Evolutionary conservation across 2,888 invertebrate species (phyloP), one percentile per base, ranked within the genome.

Genomic region (Melangyna quadrimaculata): DNA sequence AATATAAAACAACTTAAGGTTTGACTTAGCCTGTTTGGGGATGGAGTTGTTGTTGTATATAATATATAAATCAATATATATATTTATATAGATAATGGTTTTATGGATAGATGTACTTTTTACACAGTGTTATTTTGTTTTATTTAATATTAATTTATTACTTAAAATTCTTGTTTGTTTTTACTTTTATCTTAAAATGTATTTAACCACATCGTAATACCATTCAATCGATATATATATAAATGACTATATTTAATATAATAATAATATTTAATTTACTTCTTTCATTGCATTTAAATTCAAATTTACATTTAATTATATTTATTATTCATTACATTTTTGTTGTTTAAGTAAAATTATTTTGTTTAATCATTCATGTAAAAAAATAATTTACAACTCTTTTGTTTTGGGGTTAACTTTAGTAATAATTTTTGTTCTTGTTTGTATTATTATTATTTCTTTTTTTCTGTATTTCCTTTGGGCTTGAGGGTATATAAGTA

Each of bases 11-110:
- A 83, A 78, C 74, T 78, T 78, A 83, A 78, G 73, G 57, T 83
- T 80, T 86, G 86, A 86, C 86, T 86, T 86, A 86, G 86, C 86
- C 86, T 80, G 86, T 86, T 86, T 57, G 86, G 86, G 86, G 86
- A 86, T 86, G 86, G 86, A 86, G 81, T 86, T 80, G 84, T 84
- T 74, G 70, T 80, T 77, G 80, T 75, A 27, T 71, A 61, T 45
- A 35, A 65, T 67, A 37, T 78, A 70, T 48, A 69, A 61, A 35
- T 45, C 12, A 72, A 59, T 61, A 57, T 65, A 35, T 51, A 69
- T 57, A 53, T 72, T 59, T 72, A 67, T 70, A 65, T 22, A 53
- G 65, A 67, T 48, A 51, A 67, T 67, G 67, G 51, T 67, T 51
- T 79, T 67, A 81, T 73, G 81, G 70, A 81, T 81, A 77, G 77